phyloP scores from a whole-genome alignment of 2,113 vertebrate species.

The Aleadryas rufinucha region DNA sequence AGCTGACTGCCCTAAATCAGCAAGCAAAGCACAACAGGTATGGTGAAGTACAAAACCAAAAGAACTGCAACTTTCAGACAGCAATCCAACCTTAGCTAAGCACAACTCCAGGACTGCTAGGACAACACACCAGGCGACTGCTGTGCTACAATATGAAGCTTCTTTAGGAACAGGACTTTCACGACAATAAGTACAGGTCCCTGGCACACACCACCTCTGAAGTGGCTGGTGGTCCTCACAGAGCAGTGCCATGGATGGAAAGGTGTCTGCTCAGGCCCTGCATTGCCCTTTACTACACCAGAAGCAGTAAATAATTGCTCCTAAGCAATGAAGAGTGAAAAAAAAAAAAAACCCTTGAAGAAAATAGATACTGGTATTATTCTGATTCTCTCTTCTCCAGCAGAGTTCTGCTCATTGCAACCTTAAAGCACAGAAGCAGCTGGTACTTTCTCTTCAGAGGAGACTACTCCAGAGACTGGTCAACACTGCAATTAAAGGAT shows the following conservation, averaged over 20 bases:
- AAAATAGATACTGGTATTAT: neutral
- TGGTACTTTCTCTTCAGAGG: neutral
- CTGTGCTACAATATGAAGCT: neutral
- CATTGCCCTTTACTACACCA: neutral
- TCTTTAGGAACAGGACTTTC: neutral
- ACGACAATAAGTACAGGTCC: fast-evolving
- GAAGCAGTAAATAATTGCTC: neutral
- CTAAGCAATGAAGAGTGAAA: neutral
- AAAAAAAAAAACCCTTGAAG: neutral
- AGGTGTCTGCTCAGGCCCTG: neutral
- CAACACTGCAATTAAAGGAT: neutral
- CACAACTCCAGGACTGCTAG: neutral
- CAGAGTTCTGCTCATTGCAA: neutral
- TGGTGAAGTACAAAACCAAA: neutral
- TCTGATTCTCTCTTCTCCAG: neutral
- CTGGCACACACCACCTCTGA: neutral
- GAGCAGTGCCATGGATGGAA: neutral
- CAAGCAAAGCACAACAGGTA: neutral
- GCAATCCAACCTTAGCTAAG: neutral
- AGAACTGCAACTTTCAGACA: neutral
- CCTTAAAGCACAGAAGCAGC: neutral
- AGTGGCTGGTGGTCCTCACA: neutral
- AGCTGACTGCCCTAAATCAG: neutral
- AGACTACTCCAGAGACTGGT: neutral
- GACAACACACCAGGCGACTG: neutral